Percentiles rank a stretch among this genome's conserved stretches.
phyloP scores from a whole-genome alignment of 2,797 vertebrate species.

The Synaphobranchus kaupii region DNA sequence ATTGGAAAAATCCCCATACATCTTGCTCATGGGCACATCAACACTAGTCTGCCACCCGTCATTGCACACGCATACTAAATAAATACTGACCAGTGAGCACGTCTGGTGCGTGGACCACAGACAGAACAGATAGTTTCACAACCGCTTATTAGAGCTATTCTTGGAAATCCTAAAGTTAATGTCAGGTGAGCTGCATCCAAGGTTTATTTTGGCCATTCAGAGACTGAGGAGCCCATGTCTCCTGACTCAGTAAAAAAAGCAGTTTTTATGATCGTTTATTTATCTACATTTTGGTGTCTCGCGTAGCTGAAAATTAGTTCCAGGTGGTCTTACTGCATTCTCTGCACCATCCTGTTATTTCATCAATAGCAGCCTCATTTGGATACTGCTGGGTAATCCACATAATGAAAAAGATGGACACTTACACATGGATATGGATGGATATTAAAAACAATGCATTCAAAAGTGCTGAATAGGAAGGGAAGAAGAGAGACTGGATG shows the following conservation, averaged over 20 bases:
- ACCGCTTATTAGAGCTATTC: conserved; percentile 16
- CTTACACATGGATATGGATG: too few relatives aligned
- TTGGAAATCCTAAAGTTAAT: conserved; percentile 17
- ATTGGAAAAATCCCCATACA: neutral
- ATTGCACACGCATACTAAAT: conserved; percentile 2
- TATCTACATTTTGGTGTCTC: neutral
- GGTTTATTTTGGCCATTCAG: neutral
- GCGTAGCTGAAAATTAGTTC: neutral
- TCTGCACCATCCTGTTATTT: neutral
- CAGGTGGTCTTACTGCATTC: neutral
- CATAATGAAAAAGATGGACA: neutral
- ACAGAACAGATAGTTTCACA: conserved; percentile 14
- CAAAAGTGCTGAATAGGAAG: too few relatives aligned
- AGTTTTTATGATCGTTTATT: neutral
- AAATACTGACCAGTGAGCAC: conserved; percentile 9
- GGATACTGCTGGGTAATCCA: neutral
- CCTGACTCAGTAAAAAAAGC: neutral
- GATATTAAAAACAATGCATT: too few relatives aligned
- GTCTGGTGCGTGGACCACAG: conserved; percentile 6
- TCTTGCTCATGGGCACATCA: neutral
- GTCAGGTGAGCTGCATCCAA: conserved; percentile 1
- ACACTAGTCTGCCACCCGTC: neutral
- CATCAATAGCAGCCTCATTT: neutral
- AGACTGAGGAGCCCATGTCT: neutral
- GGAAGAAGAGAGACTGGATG: too few relatives aligned